Evolutionary conservation across 2,888 invertebrate genomes (phyloP), one percentile per base, ranked within the genome.

Genomic region (Sclerodermus sp.): DNA sequence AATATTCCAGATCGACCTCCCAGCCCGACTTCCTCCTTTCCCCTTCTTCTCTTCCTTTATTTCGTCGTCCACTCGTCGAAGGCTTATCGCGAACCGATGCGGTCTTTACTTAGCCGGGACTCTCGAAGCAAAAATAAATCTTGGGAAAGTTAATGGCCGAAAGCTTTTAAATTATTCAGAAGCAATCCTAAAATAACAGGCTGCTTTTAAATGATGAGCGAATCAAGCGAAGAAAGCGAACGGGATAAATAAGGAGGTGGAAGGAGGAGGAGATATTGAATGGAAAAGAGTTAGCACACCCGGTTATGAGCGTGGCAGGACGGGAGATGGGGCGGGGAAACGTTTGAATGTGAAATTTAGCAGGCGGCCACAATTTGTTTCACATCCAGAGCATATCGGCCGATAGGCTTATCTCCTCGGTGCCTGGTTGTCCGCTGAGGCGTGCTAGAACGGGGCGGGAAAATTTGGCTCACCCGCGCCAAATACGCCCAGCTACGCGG

Each of bases 1-100:
- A 62, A 66, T 70, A 66, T 54, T 60, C 58, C 51, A 44, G 47
- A 56, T 61, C 67, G 40, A 45, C 40, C 32, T 52, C 34, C 47
- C 49, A 53, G 51, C 49, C 52, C 54, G 51, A 51, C 32, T 31
- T 14, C 14, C 31, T 14, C 18, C 32, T 45, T 45, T 51, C 47
- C 32, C 31, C 37, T 14, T 17, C 18, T 8, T 17, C 16, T 46
- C 39, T 36, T 8, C 36, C 31, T 36, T 12, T 23, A 30, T 30
- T 23, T 14, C 13, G 13, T n/a, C 32, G 18, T 23, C 39, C 18
- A 39, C 18, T 39, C 16, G n/a, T n/a, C n/a, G 29, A 42, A 30
- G 31, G 38, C 18, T 48, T 51, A 46, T 54, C 51, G 14, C 38
- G 16, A 30, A 10, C 41, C 30, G 18, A n/a, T 45, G 29, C 42